Base-by-base conservation (phyloP, 1,140 invertebrate genomes). In the Eurosta solidaginis region DNA sequence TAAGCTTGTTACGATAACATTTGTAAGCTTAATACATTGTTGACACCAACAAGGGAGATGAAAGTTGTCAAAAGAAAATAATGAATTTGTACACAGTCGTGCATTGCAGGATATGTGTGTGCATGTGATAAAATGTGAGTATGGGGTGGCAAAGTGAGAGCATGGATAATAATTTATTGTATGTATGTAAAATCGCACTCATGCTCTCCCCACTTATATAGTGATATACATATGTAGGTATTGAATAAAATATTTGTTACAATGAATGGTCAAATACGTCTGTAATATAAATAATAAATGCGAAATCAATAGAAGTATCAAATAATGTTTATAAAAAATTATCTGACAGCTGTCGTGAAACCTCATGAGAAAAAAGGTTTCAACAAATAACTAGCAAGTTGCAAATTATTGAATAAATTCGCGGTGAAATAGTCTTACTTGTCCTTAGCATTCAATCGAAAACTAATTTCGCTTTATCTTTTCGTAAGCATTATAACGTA, bases 1-100 rank as follows among this genome's bases (percentile, higher is more conserved):
- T 68, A 40, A 68, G 59, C 33, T 42, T 68, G 59, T 68, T 68
- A 68, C 29, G 59, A 68, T 68, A 68, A 68, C 59, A 68, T 42
- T 68, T 68, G 59, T 59, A 59, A 59, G 54, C 54, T 59, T 14
- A 59, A 59, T 59, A 33, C 27, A 36, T 59, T 68, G 59, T 40
- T 68, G 59, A 40, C 59, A 68, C 59, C n/a, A n/a, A 12, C 59
- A 2, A n/a, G 33, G 33, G 59, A 40, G 59, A 40, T 22, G 9
- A 5, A 14, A 33, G 29, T 10, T 12, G 42, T 6, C 42, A 44
- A 6, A 44, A 44, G n/a, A n/a, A n/a, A n/a, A n/a, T n/a, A n/a
- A n/a, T n/a, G n/a, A n/a, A n/a, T n/a, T n/a, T n/a, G n/a, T 44
- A 44, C 42, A 12, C 5, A 6, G 12, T 44, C 12, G 5, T 44